phyloP scores from a whole-genome alignment of 2,113 vertebrate genomes.

The Xerus inauris region DNA sequence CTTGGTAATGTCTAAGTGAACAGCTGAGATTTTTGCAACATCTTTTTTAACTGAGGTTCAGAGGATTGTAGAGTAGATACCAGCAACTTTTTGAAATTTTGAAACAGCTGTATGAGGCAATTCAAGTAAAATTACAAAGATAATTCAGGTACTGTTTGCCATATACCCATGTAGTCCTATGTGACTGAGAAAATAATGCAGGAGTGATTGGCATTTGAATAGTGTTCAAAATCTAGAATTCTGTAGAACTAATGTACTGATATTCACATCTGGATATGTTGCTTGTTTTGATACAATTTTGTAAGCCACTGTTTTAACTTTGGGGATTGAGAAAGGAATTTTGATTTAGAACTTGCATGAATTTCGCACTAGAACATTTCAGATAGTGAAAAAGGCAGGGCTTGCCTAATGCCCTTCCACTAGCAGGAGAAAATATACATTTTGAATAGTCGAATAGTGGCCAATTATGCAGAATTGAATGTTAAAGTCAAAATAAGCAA shows the following conservation, averaged over 20 bases:
- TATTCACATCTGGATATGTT: background rate
- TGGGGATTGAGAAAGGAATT: background rate
- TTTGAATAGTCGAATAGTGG: constrained; percentile 49
- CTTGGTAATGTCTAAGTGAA: background rate
- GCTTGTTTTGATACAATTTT: background rate
- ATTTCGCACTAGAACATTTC: background rate
- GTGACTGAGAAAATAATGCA: background rate
- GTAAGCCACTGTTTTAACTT: background rate
- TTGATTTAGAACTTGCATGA: constrained; percentile 40
- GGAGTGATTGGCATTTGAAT: background rate
- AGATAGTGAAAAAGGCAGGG: background rate
- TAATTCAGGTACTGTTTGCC: background rate
- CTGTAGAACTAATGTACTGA: background rate
- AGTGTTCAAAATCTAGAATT: background rate
- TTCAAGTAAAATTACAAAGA: background rate
- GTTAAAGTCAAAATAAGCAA: constrained; percentile 60
- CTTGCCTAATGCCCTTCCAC: background rate
- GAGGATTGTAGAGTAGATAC: background rate
- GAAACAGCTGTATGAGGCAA: background rate
- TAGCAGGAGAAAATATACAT: constrained; percentile 20
- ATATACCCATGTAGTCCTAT: background rate
- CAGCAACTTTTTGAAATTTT: background rate
- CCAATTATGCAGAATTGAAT: constrained; percentile 44
- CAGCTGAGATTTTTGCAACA: background rate
- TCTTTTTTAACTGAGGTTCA: background rate